phyloP scores from a whole-genome alignment of 2,797 vertebrate species.

The Mallotus villosus region DNA sequence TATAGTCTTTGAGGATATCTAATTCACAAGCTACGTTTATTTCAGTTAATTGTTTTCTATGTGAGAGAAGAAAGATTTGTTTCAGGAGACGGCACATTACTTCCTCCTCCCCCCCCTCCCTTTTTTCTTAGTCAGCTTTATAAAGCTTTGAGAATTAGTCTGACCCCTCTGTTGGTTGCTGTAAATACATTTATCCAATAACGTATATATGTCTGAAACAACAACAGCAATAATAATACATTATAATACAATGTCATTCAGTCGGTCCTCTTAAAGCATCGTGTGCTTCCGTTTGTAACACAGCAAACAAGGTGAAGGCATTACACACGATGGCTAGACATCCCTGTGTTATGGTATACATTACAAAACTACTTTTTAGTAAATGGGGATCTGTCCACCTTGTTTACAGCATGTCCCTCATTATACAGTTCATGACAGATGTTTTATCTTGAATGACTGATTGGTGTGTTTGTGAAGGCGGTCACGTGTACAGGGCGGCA shows the following conservation, averaged over 20 bases:
- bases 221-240: not conserved
- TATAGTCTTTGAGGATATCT: slow-evolving; percentile 41
- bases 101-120: not conserved
- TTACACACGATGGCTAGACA: slow-evolving; percentile 23
- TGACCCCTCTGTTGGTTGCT: not conserved
- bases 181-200: not conserved
- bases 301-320: slow-evolving; percentile 22
- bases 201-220: slow-evolving; percentile 24
- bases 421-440: not conserved
- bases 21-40: slow-evolving; percentile 31
- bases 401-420: not conserved
- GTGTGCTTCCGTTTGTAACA: no score
- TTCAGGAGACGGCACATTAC: slow-evolving; percentile 4
- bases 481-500: not conserved
- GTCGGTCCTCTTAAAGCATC: no score
- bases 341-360: slow-evolving; percentile 12
- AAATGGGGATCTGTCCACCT: not conserved
- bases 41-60: slow-evolving; percentile 11
- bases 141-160: not conserved
- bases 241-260: not conserved
- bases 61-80: not conserved
- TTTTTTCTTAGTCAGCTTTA: not conserved
- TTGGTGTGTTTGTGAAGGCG: not conserved
- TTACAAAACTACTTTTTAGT: slow-evolving; percentile 12
- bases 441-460: not conserved